Base-by-base conservation (phyloP, 2,888 invertebrate species). In the Drosophila putrida region DNA sequence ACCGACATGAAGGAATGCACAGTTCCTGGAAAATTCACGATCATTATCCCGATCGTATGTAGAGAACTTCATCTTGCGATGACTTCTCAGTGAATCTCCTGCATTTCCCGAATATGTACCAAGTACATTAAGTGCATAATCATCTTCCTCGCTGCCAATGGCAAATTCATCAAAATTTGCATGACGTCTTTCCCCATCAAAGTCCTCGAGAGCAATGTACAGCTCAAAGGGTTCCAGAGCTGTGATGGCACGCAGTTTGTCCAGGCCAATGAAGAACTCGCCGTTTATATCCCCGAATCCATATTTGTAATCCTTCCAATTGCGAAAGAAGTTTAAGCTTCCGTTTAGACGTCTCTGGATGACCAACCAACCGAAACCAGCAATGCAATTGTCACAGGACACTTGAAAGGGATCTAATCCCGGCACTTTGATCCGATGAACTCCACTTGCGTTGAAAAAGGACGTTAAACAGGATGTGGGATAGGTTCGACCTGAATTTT, bases 231-330 rank as follows among this genome's bases (percentile, higher is more conserved):
- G 91, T 71, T 92, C 87, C 39, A 71, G 15, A 0, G 83, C 80
- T 4, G 91, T 91, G n/a, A 91, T 63, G 0, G 93, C 94, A 83
- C 95, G 93, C 4, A 96, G 91, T 75, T 95, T 94, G 62, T 96
- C 95, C 68, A 95, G 87, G 0, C 96, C 96, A n/a, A 96, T 92
- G 94, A 95, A 96, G 87, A 95, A 95, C 89, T 96, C 96, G 0
- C 94, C 94, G 0, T 94, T 94, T 1, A 95, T 90, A 82, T 95
- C 94, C 0, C 96, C 96, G 74, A 96, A 96, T 0, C 96, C 96
- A 33, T 93, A 88, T 77, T 94, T 94, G 86, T 96, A 96, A 58
- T 95, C 94, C 0, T 93, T 84, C 95, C 95, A 96, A 50, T 93
- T 90, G 73, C 94, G 94, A 79, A 94, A 94, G 88, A 96, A 96